Evolutionary conservation across 2,113 vertebrate species (phyloP).

Genomic region (Typhlomys cinereus): DNA sequence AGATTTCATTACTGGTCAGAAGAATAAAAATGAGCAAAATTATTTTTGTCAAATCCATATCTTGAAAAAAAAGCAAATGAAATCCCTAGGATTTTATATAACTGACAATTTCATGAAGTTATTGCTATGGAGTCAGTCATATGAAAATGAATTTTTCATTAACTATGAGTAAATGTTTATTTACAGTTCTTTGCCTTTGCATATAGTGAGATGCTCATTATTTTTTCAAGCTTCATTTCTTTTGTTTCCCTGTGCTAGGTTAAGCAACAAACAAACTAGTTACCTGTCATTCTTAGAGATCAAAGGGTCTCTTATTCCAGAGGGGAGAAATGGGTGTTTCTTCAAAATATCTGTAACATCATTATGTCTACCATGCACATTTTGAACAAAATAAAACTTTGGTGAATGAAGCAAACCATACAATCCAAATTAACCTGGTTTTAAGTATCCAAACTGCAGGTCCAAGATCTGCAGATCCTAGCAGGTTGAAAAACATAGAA

Average conservation of each 20-base stretch:
- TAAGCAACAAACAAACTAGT: neutral
- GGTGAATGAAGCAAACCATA: neutral
- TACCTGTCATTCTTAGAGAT: neutral
- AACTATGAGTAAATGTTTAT: neutral
- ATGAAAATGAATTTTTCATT: neutral
- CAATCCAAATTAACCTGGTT: neutral
- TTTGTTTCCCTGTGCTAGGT: neutral
- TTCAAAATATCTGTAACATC: neutral
- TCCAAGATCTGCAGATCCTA: neutral
- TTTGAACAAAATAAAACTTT: neutral
- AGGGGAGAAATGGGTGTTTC: neutral
- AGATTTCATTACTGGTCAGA: constrained; percentile 17
- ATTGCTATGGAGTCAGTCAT: neutral
- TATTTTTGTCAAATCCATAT: neutral
- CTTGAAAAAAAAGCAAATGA: constrained; percentile 37
- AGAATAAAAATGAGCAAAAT: neutral
- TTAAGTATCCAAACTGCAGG: neutral
- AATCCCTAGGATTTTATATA: constrained; percentile 12
- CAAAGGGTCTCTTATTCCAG: neutral
- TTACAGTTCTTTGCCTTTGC: neutral
- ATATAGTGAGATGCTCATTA: neutral
- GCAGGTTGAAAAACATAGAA: too few species aligned
- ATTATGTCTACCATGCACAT: neutral
- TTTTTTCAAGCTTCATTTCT: neutral
- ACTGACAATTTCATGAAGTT: neutral